Conservation (phyloP, 2,113 vertebrate genomes). For the Pomatorhinus ruficollis region DNA sequence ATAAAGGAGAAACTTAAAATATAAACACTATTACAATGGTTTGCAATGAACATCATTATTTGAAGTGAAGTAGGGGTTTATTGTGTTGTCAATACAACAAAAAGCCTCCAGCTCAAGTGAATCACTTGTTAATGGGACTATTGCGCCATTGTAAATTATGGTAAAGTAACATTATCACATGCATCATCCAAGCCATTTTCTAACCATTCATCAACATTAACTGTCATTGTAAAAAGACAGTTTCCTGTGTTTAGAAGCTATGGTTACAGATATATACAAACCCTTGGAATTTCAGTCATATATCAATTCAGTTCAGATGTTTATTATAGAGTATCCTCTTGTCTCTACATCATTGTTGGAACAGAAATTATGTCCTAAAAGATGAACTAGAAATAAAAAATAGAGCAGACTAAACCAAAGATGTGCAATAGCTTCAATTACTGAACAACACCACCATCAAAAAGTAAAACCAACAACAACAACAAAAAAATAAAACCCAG, state of each 20-base stretch:
- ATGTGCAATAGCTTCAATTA: not conserved
- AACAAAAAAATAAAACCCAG: not conserved
- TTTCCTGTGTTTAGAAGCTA: slow-evolving; percentile 21
- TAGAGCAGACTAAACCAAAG: not conserved
- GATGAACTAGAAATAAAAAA: not conserved
- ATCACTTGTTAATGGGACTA: slow-evolving; percentile 41
- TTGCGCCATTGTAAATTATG: slow-evolving; percentile 35
- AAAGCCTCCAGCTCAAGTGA: slow-evolving; percentile 41
- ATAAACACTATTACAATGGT: not conserved
- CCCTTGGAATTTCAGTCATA: not conserved
- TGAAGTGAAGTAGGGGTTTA: slow-evolving; percentile 8
- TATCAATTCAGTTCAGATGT: not conserved
- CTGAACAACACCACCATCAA: not conserved
- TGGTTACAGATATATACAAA: not conserved
- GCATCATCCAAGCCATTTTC: slow-evolving; percentile 45
- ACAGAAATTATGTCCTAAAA: not conserved
- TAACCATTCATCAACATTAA: slow-evolving; percentile 50
- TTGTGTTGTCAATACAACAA: slow-evolving; percentile 50
- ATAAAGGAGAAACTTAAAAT: slow-evolving; percentile 1
- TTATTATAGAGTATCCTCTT: not conserved
- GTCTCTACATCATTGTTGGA: not conserved
- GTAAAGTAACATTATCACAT: slow-evolving; percentile 21
- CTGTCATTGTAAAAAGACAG: slow-evolving; percentile 20
- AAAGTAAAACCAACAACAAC: not conserved
- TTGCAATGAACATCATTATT: not conserved